A percentile compares a stretch with the other conserved stretches of the same genome.
These are phyloP conservation scores for Anguilla japonica DNA, from an alignment of 2,113 vertebrate genomes.

Conservation along the genomic window DNA sequence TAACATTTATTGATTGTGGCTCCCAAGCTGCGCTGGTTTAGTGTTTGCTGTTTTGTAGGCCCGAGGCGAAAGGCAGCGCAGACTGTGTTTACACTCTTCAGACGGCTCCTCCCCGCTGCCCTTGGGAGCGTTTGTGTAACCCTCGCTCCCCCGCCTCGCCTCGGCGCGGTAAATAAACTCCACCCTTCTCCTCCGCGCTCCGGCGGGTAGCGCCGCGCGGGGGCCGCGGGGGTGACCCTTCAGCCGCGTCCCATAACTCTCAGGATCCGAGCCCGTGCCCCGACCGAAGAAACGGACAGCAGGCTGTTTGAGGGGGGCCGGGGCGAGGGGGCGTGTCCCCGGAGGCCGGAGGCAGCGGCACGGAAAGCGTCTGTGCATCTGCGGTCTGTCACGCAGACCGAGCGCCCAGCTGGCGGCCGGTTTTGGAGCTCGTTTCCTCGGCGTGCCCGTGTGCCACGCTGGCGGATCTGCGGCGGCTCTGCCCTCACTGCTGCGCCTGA, in stretches of 20 bases:
- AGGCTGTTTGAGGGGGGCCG: background rate
- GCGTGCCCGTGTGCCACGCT: background rate
- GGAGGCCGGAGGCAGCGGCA: background rate
- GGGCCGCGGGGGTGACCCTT: background rate
- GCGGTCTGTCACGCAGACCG: too few species aligned
- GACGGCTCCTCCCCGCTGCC: background rate
- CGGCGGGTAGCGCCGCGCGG: background rate
- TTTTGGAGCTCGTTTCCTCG: background rate
- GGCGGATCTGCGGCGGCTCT: background rate
- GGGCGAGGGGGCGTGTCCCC: background rate
- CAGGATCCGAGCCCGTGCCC: background rate
- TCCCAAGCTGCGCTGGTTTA: background rate
- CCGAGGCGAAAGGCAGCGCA: background rate
- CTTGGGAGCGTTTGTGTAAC: background rate
- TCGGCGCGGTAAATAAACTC: background rate
- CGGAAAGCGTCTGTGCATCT: background rate
- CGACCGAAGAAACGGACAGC: too few species aligned
- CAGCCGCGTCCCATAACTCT: background rate
- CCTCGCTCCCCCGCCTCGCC: background rate
- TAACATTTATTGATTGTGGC: background rate
- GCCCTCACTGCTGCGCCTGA: conserved; percentile 67
- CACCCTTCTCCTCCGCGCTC: background rate
- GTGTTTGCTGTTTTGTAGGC: conserved; percentile 8
- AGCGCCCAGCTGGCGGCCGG: too few species aligned
- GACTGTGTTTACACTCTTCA: background rate